A percentile compares a stretch with the other conserved stretches of the same genome.
phyloP scores from a whole-genome alignment of 2,888 invertebrate genomes.

The Allolobophora icterica region DNA sequence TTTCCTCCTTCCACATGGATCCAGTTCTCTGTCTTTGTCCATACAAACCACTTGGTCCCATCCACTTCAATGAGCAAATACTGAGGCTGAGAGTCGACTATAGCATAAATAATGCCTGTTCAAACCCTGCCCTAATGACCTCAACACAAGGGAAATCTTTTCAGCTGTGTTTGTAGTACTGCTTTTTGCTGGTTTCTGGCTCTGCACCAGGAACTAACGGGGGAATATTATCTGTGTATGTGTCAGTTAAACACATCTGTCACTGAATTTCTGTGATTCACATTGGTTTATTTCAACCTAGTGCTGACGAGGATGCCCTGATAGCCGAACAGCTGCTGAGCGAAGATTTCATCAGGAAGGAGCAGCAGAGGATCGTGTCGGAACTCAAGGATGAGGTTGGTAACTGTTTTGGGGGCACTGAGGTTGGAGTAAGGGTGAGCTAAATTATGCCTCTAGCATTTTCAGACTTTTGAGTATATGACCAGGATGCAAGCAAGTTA shows the following conservation, averaged over 20 bases:
- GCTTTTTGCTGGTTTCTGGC: too few species aligned
- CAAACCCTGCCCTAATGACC: too few species aligned
- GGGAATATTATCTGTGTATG: too few species aligned
- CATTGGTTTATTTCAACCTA: neutral
- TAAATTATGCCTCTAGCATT: neutral
- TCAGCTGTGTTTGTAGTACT: too few species aligned
- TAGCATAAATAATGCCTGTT: too few species aligned
- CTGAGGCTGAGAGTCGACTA: too few species aligned
- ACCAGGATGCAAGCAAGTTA: neutral
- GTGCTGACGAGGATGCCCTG: neutral
- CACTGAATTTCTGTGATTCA: neutral
- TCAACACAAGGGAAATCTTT: too few species aligned
- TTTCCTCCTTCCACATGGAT: too few species aligned
- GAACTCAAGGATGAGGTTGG: slow-evolving; percentile 18
- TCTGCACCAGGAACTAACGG: too few species aligned
- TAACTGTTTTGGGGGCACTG: neutral
- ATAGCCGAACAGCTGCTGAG: neutral
- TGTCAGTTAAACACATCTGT: neutral
- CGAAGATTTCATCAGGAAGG: neutral
- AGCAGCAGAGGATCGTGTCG: neutral
- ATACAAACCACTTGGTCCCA: too few species aligned
- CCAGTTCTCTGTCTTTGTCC: too few species aligned
- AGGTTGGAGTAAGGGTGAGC: neutral
- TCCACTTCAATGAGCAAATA: too few species aligned
- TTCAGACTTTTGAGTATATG: neutral